Conservation (phyloP, 2,888 invertebrate genomes). For the Esperia sulphurella region DNA sequence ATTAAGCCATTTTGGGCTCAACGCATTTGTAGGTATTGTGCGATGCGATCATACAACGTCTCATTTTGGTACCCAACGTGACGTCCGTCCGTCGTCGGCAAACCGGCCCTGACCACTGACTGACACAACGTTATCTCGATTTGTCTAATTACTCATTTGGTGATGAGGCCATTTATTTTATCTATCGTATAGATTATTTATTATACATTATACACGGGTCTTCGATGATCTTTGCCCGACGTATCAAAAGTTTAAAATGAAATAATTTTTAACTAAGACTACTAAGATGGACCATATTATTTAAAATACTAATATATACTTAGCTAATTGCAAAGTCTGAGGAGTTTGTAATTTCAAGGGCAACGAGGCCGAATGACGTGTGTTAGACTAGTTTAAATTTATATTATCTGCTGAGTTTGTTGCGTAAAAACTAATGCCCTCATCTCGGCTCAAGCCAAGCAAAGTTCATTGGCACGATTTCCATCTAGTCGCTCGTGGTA, state of each 20-base stretch:
- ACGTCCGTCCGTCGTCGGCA: neutral
- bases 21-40: neutral
- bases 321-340: neutral
- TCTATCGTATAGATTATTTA: too few species aligned
- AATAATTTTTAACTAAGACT: too few species aligned
- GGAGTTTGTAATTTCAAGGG: slow-evolving; percentile 1
- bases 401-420: slow-evolving; percentile 25
- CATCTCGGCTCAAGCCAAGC: slow-evolving; percentile 45
- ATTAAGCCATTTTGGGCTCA: slow-evolving; percentile 4
- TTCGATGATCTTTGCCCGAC: too few species aligned
- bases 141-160: neutral
- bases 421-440: slow-evolving; percentile 47
- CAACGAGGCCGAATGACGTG: slow-evolving; percentile 2
- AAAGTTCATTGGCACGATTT: slow-evolving; percentile 70
- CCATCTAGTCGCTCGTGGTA: slow-evolving; percentile 30
- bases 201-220: too few species aligned
- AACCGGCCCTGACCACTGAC: neutral
- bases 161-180: too few species aligned
- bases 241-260: too few species aligned
- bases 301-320: neutral
- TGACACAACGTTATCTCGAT: neutral
- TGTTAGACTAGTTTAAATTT: neutral
- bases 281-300: too few species aligned
- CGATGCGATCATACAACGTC: slow-evolving; percentile 2
- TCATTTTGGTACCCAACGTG: neutral